Conservation (phyloP, 2,888 invertebrate genomes). For the Amphimallon solstitiale region DNA sequence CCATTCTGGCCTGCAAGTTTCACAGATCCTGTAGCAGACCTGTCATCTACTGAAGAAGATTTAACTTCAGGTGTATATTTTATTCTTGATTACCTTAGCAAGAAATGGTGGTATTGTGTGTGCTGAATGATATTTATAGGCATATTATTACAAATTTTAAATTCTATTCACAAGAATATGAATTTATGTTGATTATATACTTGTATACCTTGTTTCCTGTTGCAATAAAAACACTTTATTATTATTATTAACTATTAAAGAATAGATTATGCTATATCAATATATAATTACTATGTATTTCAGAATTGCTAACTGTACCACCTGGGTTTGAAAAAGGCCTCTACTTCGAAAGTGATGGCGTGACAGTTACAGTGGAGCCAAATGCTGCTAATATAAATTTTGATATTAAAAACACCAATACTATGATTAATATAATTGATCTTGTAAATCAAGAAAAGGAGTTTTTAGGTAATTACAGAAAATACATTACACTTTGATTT, state of each 20-base stretch:
- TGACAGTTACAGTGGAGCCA: slow-evolving; percentile 58
- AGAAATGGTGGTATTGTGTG: too few species aligned
- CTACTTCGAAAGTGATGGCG: slow-evolving; percentile 68
- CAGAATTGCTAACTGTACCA: slow-evolving; percentile 64
- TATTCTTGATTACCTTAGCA: too few species aligned
- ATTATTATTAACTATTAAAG: too few species aligned
- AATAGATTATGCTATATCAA: too few species aligned
- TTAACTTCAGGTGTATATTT: slow-evolving; percentile 21
- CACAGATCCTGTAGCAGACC: slow-evolving; percentile 64
- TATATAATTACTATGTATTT: too few species aligned
- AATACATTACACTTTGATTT: too few species aligned
- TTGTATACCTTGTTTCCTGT: too few species aligned
- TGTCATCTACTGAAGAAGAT: slow-evolving; percentile 62
- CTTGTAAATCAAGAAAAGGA: slow-evolving; percentile 71
- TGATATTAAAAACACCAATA: slow-evolving; percentile 53
- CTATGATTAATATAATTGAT: slow-evolving; percentile 68
- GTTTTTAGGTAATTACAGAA: slow-evolving; percentile 65
- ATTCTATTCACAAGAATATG: too few species aligned
- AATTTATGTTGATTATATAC: too few species aligned
- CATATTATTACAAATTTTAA: too few species aligned
- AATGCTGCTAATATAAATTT: slow-evolving; percentile 34
- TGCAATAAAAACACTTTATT: too few species aligned
- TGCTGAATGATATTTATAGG: too few species aligned
- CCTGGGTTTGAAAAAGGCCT: slow-evolving; percentile 75
- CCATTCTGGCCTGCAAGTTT: slow-evolving; percentile 92